Percentiles rank a stretch among this genome's conserved stretches.
Conservation (phyloP, 2,888 invertebrate genomes). For the Napeogenes sylphis region DNA sequence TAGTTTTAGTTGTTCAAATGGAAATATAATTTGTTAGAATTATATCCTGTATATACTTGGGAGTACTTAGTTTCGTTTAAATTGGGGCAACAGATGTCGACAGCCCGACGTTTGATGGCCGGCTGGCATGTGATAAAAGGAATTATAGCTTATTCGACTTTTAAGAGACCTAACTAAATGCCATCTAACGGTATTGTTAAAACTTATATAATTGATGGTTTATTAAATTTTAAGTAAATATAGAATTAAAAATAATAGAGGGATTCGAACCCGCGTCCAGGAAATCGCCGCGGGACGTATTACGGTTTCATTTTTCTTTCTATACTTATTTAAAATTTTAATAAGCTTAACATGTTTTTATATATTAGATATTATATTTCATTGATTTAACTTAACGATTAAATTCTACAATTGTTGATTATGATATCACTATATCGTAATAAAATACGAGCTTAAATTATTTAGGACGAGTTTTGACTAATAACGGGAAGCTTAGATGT, state of each 20-base stretch:
- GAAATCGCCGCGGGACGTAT: too few relatives aligned
- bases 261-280: too few relatives aligned
- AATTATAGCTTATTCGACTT: constrained; percentile 52
- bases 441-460: neutral
- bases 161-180: constrained; percentile 29
- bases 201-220: too few relatives aligned
- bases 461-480: constrained; percentile 8
- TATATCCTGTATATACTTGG: constrained; percentile 31
- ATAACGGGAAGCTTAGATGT: constrained; percentile 23
- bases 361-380: too few relatives aligned
- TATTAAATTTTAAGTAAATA: too few relatives aligned
- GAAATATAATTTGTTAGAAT: constrained; percentile 12
- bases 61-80: constrained; percentile 41
- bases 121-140: constrained; percentile 63
- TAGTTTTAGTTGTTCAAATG: neutral
- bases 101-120: constrained; percentile 62
- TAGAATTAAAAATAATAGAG: too few relatives aligned
- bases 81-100: constrained; percentile 70
- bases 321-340: too few relatives aligned
- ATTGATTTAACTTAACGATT: too few relatives aligned
- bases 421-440: too few relatives aligned
- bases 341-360: too few relatives aligned
- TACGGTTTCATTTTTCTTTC: too few relatives aligned
- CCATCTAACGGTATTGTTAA: constrained; percentile 8
- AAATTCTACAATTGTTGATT: too few relatives aligned